Percentiles rank a stretch among this genome's conserved stretches.
Evolutionary conservation across 2,113 vertebrate genomes (phyloP).

Genomic region (Saimiri boliviensis): DNA sequence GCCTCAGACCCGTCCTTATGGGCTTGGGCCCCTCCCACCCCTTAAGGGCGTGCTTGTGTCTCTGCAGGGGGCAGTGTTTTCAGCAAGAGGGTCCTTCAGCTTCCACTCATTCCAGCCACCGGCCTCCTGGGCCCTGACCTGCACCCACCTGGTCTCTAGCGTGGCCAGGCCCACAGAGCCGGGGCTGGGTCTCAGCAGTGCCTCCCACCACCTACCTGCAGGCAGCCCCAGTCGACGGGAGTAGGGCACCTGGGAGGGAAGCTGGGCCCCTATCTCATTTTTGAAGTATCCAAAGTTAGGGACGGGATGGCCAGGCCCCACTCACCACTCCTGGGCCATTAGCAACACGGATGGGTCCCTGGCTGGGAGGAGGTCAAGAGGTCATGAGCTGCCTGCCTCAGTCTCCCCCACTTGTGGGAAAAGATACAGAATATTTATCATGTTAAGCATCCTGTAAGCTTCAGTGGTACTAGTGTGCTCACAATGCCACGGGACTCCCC

Average conservation of each 20-base stretch:
- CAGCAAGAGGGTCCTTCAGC: neutral
- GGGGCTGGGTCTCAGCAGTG: neutral
- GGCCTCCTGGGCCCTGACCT: neutral
- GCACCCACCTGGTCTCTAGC: neutral
- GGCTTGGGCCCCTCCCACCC: neutral
- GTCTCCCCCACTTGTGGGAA: neutral
- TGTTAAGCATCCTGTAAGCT: neutral
- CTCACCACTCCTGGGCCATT: too few relatives aligned
- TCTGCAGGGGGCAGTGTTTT: neutral
- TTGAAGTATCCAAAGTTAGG: neutral
- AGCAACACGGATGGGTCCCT: neutral
- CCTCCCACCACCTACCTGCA: neutral
- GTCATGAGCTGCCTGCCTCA: neutral
- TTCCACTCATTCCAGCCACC: neutral
- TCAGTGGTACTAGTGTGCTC: neutral
- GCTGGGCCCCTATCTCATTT: neutral
- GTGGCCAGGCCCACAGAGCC: neutral
- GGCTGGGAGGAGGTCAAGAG: neutral
- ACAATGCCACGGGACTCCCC: neutral
- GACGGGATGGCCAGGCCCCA: fast-evolving
- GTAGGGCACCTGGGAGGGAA: neutral
- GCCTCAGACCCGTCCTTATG: neutral
- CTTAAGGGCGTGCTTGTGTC: neutral
- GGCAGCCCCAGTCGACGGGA: neutral
- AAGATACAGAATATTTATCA: neutral